These are phyloP conservation scores for Mactra quadrangularis DNA, from an alignment of 1,140 invertebrate genomes.

Conservation along the genomic window DNA sequence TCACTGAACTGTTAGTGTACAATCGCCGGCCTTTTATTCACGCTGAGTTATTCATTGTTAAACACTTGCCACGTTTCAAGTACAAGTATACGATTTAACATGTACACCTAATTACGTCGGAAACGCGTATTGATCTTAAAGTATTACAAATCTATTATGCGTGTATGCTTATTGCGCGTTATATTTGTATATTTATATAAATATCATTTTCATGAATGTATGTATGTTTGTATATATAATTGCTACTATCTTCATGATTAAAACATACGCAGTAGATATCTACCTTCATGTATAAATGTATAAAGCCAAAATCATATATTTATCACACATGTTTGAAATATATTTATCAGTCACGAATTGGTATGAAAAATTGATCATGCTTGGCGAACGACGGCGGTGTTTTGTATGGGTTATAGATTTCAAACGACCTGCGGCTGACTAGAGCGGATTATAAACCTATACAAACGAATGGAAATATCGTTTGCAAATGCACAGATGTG, in stretches of 20 bases:
- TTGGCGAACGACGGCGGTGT: slow-evolving; percentile 24
- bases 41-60: slow-evolving; percentile 8
- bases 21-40: too few relatives aligned
- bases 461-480: neutral
- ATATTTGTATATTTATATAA: neutral
- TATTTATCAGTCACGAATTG: slow-evolving; percentile 25
- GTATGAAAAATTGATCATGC: slow-evolving; percentile 41
- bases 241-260: neutral
- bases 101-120: slow-evolving; percentile 18
- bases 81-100: too few relatives aligned
- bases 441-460: neutral
- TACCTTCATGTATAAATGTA: neutral
- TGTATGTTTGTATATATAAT: neutral
- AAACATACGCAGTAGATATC: neutral
- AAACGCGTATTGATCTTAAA: slow-evolving; percentile 2
- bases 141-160: neutral
- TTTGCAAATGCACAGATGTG: slow-evolving; percentile 41
- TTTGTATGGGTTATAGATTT: neutral
- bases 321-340: slow-evolving; percentile 18
- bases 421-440: neutral
- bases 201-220: too few relatives aligned
- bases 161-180: neutral
- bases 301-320: slow-evolving; percentile 5
- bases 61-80: slow-evolving; percentile 32
- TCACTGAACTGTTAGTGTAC: too few relatives aligned